Percentiles rank a stretch among this genome's conserved stretches.
Evolutionary conservation across 2,888 invertebrate genomes (phyloP).

Genomic region (Drosophila meridiana): DNA sequence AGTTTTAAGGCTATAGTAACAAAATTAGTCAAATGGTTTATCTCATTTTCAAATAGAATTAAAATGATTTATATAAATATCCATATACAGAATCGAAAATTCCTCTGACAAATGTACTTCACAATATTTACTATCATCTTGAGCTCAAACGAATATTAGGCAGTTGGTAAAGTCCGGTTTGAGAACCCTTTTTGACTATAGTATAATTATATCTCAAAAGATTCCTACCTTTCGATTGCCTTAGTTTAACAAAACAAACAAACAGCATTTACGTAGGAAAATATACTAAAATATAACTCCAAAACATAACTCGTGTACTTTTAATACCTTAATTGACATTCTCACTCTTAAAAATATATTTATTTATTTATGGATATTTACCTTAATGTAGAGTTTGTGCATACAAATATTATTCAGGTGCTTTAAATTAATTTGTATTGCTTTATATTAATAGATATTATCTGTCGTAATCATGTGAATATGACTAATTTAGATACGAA

Average conservation of each 20-base stretch:
- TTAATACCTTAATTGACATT: neutral
- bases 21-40: too few relatives aligned
- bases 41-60: too few relatives aligned
- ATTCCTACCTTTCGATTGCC: neutral
- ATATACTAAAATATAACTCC: neutral
- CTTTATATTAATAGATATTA: neutral
- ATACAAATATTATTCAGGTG: conserved; percentile 1
- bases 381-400: neutral
- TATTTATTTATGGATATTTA: neutral
- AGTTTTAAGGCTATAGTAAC: too few relatives aligned
- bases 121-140: too few relatives aligned
- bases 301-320: neutral
- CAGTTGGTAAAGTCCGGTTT: neutral
- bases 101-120: too few relatives aligned
- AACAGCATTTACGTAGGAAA: neutral
- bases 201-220: neutral
- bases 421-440: too few relatives aligned
- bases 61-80: too few relatives aligned
- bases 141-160: neutral
- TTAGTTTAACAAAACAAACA: neutral
- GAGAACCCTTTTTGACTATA: too few relatives aligned
- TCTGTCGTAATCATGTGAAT: neutral
- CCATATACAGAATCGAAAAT: too few relatives aligned
- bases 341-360: neutral
- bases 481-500: neutral